phyloP scores from a whole-genome alignment of 2,888 invertebrate species.

The Nephrotoma guestfalica region DNA sequence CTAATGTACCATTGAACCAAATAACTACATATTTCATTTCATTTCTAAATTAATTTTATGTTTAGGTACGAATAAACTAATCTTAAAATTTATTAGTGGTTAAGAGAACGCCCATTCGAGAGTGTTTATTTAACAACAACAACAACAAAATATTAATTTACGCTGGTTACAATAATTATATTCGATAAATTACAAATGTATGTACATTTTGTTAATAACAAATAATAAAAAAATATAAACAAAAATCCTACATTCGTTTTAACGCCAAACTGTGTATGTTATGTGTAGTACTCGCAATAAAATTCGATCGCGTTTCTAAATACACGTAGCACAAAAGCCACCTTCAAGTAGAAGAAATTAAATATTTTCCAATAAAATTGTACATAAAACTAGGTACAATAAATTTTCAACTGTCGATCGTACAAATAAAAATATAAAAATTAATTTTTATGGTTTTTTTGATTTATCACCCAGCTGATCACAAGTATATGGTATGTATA shows the following conservation, averaged over 20 bases:
- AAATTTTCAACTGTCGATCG: background rate
- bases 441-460: background rate
- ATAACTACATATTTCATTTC: background rate
- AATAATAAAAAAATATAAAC: no score
- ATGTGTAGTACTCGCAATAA: background rate
- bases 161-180: background rate
- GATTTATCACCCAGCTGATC: background rate
- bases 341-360: background rate
- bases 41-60: background rate
- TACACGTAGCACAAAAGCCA: background rate
- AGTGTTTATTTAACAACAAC: background rate
- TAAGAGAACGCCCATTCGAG: background rate
- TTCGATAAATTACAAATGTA: background rate
- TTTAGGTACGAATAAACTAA: background rate
- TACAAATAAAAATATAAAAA: background rate
- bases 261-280: background rate
- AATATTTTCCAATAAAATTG: no score
- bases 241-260: background rate
- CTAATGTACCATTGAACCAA: background rate
- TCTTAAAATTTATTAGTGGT: background rate
- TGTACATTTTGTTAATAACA: no score
- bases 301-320: background rate
- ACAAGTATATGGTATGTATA: no score
- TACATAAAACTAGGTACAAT: background rate
- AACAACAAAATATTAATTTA: background rate